phyloP scores from a whole-genome alignment of 1,140 invertebrate genomes.

The Chionoecetes opilio region DNA sequence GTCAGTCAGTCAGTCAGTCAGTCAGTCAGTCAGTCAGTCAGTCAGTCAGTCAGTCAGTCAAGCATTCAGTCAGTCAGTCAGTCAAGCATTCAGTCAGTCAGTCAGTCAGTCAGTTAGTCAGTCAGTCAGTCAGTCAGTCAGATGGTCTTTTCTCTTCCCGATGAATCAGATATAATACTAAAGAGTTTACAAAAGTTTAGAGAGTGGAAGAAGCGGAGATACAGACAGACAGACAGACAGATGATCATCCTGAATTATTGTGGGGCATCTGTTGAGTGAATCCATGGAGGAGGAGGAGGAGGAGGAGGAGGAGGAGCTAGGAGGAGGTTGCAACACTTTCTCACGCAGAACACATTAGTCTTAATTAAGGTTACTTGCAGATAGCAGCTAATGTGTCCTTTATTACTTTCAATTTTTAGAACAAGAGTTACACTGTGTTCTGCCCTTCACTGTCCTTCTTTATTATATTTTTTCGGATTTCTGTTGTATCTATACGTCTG shows the following conservation, averaged over 20 bases:
- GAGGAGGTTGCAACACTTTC: neutral
- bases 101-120: neutral
- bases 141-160: neutral
- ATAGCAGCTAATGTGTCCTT: neutral
- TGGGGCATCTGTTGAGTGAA: slow-evolving; percentile 4
- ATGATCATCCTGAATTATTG: neutral
- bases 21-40: slow-evolving; percentile 41
- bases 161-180: neutral
- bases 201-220: neutral
- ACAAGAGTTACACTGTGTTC: neutral
- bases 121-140: slow-evolving; percentile 23
- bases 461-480: no score
- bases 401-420: slow-evolving; percentile 8
- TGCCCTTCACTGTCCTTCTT: no score
- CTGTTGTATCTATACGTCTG: no score
- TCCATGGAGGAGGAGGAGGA: neutral
- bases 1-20: neutral
- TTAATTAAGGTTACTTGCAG: slow-evolving; percentile 31
- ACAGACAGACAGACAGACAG: slow-evolving; percentile 8
- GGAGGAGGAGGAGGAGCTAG: neutral
- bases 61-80: no score
- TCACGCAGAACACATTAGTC: slow-evolving; percentile 19
- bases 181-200: neutral
- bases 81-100: no score
- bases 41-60: neutral